A percentile compares a stretch with the other conserved stretches of the same genome.
These are phyloP conservation scores for Tanytarsus gracilentus DNA, from an alignment of 2,888 invertebrate species.

Conservation along the genomic window DNA sequence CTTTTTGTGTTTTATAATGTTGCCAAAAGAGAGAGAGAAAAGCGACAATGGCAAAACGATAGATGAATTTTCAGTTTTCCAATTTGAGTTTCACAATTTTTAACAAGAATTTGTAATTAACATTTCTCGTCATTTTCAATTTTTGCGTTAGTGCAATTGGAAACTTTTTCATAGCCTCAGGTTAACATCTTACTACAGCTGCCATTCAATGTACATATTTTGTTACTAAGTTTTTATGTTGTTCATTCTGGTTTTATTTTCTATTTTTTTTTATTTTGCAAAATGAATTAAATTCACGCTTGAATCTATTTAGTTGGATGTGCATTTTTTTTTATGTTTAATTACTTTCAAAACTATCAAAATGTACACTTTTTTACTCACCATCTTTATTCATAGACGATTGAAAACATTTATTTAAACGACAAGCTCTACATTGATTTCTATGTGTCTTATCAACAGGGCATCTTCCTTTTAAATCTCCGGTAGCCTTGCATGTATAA, in stretches of 20 bases:
- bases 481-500: constrained; percentile 94
- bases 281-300: not conserved
- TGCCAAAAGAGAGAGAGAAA: no score
- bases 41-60: no score
- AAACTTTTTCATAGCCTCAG: constrained; percentile 14
- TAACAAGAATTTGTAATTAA: constrained; percentile 28
- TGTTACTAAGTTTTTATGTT: constrained; percentile 17
- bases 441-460: constrained; percentile 95
- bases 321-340: no score
- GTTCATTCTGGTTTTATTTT: not conserved
- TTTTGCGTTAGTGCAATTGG: constrained; percentile 22
- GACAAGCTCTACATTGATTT: constrained; percentile 93
- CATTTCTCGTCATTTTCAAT: constrained; percentile 24
- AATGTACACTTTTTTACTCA: constrained; percentile 48
- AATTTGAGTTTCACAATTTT: no score
- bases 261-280: not conserved
- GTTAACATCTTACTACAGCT: constrained; percentile 20
- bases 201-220: not conserved
- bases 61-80: no score
- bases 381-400: constrained; percentile 98
- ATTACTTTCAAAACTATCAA: not conserved
- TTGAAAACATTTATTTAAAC: constrained; percentile 90
- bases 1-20: not conserved
- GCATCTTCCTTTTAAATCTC: constrained; percentile 84
- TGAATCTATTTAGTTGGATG: no score